Evolutionary conservation across 1,140 invertebrate species (phyloP), one percentile per base, ranked within the genome.

Genomic region (Drosophila albomicans): DNA sequence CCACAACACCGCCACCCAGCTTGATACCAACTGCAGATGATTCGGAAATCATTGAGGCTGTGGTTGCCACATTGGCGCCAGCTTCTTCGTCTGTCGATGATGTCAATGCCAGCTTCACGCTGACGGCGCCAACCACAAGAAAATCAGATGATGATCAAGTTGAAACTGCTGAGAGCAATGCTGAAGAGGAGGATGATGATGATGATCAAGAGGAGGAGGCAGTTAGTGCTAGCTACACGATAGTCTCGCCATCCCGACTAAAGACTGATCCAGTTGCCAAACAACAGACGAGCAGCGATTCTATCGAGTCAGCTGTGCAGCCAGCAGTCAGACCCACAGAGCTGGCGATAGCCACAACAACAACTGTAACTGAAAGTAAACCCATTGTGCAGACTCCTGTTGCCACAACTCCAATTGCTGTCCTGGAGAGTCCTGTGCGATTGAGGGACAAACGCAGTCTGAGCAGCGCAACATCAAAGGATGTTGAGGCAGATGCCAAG

Each of bases 191-290:
- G 5, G 16, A 11, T 1, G 45, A 69, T 32, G 72, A 82, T 45
- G 67, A 69, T 32, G 72, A 82, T 45, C 67, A 63, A 0, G 25
- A 56, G 69, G 30, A 74, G 49, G 43, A 61, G 6, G 81, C 88
- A 62, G 82, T 91, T 49, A 92, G 81, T 73, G 87, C 91, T 49
- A 92, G 89, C 46, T 92, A 89, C 58, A 91, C 90, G 68, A 89
- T 92, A 89, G 74, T 87, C 48, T 75, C 84, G 7, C 45, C 75
- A 63, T 57, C 66, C 73, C 69, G 75, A 79, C 38, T 69, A 30
- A 90, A 90, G 86, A 90, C 85, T 89, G 85, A 88, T 7, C 32
- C 63, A 70, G 75, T 76, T 81, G 78, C 62, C 74, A 80, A 67
- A 11, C 25, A 67, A 11, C 25, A 25, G 48, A 57, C 56, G 13